Percentiles rank a stretch among this genome's conserved stretches.
Evolutionary conservation across 2,797 vertebrate species (phyloP).

Genomic region (Caiman crocodilus): DNA sequence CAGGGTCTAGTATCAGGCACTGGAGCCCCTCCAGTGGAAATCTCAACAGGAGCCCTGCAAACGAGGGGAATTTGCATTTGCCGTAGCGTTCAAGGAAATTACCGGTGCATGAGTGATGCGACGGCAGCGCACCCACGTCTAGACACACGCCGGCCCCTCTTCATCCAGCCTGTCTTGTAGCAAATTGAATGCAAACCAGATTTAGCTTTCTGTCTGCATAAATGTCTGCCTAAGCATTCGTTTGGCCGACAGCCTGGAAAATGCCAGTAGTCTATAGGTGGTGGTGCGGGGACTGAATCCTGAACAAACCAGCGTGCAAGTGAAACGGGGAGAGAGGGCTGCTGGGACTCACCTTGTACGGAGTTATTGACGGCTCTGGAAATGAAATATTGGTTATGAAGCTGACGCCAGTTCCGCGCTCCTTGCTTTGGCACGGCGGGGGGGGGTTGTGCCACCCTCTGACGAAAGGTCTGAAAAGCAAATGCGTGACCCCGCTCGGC

Average conservation of each 20-base stretch:
- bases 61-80: background rate
- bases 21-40: background rate
- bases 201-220: background rate
- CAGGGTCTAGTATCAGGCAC: background rate
- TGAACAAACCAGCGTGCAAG: background rate
- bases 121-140: background rate
- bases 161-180: background rate
- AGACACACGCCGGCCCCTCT: background rate
- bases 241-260: constrained; percentile 52
- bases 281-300: background rate
- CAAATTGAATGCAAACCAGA: background rate
- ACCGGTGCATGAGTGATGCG: fast-evolving
- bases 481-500: background rate
- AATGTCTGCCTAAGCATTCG: background rate
- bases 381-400: background rate
- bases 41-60: background rate
- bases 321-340: background rate
- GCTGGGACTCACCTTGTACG: background rate
- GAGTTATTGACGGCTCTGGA: background rate
- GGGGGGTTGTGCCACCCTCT: background rate
- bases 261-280: background rate
- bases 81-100: background rate
- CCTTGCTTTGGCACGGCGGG: background rate
- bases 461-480: background rate
- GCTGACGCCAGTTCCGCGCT: background rate